A percentile compares a stretch with the other conserved stretches of the same genome.
phyloP scores from a whole-genome alignment of 2,113 vertebrate species.

The Anhinga rufa region DNA sequence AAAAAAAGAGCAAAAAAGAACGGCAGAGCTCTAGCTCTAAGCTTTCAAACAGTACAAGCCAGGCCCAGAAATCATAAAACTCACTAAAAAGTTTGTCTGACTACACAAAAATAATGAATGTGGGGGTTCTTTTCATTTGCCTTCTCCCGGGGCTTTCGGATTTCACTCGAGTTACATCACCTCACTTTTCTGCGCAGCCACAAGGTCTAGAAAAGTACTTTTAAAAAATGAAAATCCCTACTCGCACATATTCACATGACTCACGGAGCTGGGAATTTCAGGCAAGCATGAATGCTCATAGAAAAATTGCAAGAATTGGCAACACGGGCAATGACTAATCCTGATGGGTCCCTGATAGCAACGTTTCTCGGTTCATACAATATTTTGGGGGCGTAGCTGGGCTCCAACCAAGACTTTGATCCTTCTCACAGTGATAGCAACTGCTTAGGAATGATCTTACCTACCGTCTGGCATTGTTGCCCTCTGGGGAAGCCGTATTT shows the following conservation, averaged over 20 bases:
- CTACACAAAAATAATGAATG: not conserved
- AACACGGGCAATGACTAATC: not conserved
- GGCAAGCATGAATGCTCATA: not conserved
- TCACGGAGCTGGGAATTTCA: slow-evolving; percentile 8
- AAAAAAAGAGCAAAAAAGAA: no score
- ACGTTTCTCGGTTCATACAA: not conserved
- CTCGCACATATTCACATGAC: not conserved
- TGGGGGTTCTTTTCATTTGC: not conserved
- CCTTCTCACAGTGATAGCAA: not conserved
- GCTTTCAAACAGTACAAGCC: not conserved
- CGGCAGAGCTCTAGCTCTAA: not conserved
- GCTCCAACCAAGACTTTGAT: slow-evolving; percentile 18
- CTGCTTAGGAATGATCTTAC: not conserved
- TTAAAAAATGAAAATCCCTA: not conserved
- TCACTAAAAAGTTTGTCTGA: not conserved
- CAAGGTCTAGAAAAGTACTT: not conserved
- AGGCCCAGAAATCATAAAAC: not conserved
- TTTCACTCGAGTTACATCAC: not conserved
- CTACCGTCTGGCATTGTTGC: not conserved
- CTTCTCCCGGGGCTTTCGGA: not conserved
- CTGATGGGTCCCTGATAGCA: slow-evolving; percentile 22
- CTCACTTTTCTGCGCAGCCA: not conserved
- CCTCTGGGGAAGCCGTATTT: not conserved
- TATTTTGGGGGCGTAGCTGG: slow-evolving; percentile 8
- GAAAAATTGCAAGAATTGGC: not conserved